A percentile compares a stretch with the other conserved stretches of the same genome.
Evolutionary conservation across 2,888 invertebrate genomes (phyloP).

Genomic region (Dryocosmus kuriphilus): DNA sequence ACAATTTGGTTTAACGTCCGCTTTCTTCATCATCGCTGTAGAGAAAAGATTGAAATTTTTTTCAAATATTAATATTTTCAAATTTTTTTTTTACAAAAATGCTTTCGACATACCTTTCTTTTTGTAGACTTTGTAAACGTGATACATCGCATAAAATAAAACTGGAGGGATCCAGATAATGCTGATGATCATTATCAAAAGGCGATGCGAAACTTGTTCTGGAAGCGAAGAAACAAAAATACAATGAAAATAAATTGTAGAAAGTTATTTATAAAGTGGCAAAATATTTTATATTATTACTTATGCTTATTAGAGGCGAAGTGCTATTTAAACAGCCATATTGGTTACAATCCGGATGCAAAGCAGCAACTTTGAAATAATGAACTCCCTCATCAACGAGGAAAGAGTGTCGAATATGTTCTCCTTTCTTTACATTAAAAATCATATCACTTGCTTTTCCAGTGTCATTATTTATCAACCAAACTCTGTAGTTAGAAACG

Average conservation of each 20-base stretch:
- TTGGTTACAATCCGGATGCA: conserved; percentile 67
- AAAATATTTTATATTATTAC: conserved; percentile 55
- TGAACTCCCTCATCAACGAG: conserved; percentile 66
- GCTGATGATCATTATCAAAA: conserved; percentile 74
- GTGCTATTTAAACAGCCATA: conserved; percentile 71
- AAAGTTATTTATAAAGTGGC: background rate
- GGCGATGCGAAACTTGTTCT: conserved; percentile 66
- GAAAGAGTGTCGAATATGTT: conserved; percentile 64
- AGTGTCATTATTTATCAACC: conserved; percentile 70
- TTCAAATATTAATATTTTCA: background rate
- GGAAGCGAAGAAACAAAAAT: conserved; percentile 37
- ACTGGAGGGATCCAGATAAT: conserved; percentile 73
- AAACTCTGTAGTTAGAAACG: conserved; percentile 69
- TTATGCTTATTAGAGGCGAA: conserved; percentile 71
- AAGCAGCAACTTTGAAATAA: conserved; percentile 72
- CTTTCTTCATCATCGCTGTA: conserved; percentile 58
- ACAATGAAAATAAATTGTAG: background rate
- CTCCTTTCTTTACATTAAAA: conserved; percentile 45
- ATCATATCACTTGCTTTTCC: conserved; percentile 55
- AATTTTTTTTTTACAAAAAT: background rate
- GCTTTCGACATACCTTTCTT: conserved; percentile 60
- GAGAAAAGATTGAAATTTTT: conserved; percentile 38
- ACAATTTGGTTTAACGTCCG: conserved; percentile 67
- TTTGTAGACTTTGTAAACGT: conserved; percentile 68
- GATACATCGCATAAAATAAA: conserved; percentile 68